These are phyloP conservation scores for Stenolophus ochropezus DNA, from an alignment of 2,888 invertebrate genomes.

Conservation along the genomic window DNA sequence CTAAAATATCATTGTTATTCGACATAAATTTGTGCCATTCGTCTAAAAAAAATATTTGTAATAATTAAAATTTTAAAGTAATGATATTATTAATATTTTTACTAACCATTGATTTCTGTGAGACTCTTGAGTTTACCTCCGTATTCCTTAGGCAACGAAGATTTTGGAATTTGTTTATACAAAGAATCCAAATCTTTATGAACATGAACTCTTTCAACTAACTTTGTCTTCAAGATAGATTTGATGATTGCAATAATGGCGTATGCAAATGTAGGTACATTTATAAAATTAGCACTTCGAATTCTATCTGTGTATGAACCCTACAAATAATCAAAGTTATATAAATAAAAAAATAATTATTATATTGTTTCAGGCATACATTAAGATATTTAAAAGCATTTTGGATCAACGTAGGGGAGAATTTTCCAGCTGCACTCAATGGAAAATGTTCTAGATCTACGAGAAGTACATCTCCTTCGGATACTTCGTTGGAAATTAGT, in stretches of 20 bases:
- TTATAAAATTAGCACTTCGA: constrained; percentile 36
- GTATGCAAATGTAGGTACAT: constrained; percentile 23
- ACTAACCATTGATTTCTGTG: constrained; percentile 63
- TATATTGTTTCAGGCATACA: not conserved
- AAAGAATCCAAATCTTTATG: constrained; percentile 63
- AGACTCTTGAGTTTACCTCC: constrained; percentile 70
- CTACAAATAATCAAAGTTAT: no score
- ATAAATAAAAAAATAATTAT: not conserved
- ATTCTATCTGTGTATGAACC: constrained; percentile 40
- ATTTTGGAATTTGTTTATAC: constrained; percentile 63
- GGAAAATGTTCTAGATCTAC: not conserved
- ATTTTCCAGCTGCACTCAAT: not conserved
- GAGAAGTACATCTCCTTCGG: not conserved
- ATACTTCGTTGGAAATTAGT: not conserved
- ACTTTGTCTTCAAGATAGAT: constrained; percentile 4
- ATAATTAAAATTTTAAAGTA: no score
- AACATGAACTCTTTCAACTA: constrained; percentile 56
- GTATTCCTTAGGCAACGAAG: constrained; percentile 65
- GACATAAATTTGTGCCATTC: constrained; percentile 25
- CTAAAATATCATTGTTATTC: not conserved
- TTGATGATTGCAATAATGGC: not conserved
- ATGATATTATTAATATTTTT: no score
- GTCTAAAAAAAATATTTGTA: no score
- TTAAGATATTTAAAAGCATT: not conserved
- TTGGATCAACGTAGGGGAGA: not conserved